phyloP scores from a whole-genome alignment of 2,797 vertebrate genomes.

The Lepus oiostolus region DNA sequence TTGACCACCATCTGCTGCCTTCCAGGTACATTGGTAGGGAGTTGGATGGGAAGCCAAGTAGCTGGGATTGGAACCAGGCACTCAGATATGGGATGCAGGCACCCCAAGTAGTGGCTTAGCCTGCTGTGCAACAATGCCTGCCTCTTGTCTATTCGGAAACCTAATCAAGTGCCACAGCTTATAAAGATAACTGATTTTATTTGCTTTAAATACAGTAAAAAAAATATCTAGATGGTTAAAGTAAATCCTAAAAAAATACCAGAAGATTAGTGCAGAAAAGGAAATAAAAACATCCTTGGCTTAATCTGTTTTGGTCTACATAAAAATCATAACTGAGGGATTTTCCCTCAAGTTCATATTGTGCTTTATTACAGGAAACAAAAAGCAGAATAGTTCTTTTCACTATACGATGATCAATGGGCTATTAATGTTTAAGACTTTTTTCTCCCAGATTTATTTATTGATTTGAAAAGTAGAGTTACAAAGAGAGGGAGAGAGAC shows the following conservation, averaged over 20 bases:
- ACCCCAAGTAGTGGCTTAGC: too few relatives aligned
- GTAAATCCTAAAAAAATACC: not conserved
- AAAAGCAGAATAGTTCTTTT: conserved; percentile 39
- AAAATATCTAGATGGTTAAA: conserved; percentile 55
- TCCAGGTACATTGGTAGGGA: too few relatives aligned
- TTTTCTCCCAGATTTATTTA: not conserved
- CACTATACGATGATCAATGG: not conserved
- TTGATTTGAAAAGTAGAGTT: too few relatives aligned
- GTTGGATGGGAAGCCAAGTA: too few relatives aligned
- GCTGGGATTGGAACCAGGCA: too few relatives aligned
- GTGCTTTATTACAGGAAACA: conserved; percentile 50
- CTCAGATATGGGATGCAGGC: too few relatives aligned
- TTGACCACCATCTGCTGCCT: too few relatives aligned
- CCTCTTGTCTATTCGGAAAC: conserved; percentile 57
- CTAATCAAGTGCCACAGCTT: conserved; percentile 12
- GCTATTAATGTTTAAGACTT: not conserved
- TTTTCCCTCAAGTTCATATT: not conserved
- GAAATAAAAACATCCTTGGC: conserved; percentile 17
- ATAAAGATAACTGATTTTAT: conserved; percentile 64
- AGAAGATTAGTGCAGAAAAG: conserved; percentile 4
- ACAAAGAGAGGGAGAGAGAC: too few relatives aligned
- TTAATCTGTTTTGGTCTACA: conserved; percentile 65
- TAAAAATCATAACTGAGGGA: not conserved
- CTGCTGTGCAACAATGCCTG: too few relatives aligned
- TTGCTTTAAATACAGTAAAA: conserved; percentile 58